These are phyloP conservation scores for Morone chrysops DNA, from an alignment of 2,113 vertebrate genomes.

Conservation along the genomic window DNA sequence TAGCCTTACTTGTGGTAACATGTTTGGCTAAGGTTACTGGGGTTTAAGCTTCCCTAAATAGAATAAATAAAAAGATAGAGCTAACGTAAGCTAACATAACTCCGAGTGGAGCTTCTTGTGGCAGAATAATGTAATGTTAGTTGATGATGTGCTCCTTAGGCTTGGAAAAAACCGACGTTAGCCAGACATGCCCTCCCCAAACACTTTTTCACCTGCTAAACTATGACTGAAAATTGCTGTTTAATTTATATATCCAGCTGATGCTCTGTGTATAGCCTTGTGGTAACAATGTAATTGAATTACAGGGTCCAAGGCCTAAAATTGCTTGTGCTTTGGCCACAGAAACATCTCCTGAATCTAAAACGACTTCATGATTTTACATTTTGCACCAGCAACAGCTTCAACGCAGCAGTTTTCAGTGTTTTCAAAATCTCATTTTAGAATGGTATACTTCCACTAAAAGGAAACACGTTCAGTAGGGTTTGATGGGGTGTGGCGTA, in stretches of 20 bases:
- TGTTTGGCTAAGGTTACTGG: neutral
- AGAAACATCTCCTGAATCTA: neutral
- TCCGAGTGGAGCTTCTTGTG: neutral
- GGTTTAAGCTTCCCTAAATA: neutral
- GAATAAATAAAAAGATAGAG: neutral
- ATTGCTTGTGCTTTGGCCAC: neutral
- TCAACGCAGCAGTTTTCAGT: neutral
- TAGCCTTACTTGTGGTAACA: neutral
- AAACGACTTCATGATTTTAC: neutral
- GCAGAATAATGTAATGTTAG: neutral
- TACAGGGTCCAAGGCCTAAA: too few species aligned
- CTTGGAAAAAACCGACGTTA: neutral
- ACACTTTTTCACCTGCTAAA: neutral
- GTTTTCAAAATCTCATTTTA: conserved; percentile 18
- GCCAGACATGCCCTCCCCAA: neutral
- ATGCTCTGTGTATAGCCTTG: neutral
- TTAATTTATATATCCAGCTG: neutral
- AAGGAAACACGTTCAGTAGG: conserved; percentile 4
- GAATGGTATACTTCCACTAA: conserved; percentile 14
- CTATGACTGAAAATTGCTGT: neutral
- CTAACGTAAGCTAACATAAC: neutral
- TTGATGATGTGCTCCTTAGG: neutral
- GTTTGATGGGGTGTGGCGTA: neutral
- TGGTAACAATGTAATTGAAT: too few species aligned
- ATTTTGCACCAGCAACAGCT: neutral